phyloP scores from a whole-genome alignment of 2,113 vertebrate genomes.

The Pterocles gutturalis region DNA sequence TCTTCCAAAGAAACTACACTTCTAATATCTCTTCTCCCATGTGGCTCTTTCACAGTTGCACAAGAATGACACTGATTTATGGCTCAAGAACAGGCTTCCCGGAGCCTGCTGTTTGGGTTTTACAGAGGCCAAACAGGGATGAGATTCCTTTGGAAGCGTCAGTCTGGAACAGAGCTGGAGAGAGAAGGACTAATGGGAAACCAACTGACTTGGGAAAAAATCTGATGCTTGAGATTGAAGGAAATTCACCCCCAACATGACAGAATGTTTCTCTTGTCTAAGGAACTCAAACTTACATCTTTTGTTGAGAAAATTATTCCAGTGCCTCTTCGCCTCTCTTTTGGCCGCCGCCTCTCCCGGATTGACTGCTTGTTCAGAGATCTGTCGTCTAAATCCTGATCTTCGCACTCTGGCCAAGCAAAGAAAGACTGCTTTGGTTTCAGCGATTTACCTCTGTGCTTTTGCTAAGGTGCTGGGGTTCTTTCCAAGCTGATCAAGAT shows the following conservation, averaged over 20 bases:
- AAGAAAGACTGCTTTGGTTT: conserved; percentile 58
- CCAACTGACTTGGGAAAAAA: background rate
- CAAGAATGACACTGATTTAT: background rate
- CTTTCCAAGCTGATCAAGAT: background rate
- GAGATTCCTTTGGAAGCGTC: background rate
- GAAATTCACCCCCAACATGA: background rate
- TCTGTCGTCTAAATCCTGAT: conserved; percentile 76
- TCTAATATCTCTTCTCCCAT: background rate
- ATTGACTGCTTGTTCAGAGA: conserved; percentile 55
- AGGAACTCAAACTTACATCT: conserved; percentile 75
- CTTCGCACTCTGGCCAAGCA: conserved; percentile 76
- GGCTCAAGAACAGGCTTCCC: background rate
- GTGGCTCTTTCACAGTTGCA: background rate
- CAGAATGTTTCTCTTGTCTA: background rate
- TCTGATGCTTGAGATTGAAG: background rate
- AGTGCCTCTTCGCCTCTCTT: conserved; percentile 70
- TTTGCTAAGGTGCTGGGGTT: background rate
- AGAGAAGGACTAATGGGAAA: background rate
- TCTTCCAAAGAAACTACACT: background rate
- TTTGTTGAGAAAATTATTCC: conserved; percentile 75
- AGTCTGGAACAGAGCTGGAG: background rate
- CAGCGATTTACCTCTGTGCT: background rate
- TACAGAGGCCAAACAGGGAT: background rate
- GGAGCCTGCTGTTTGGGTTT: background rate
- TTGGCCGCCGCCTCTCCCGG: conserved; percentile 76